Base-by-base conservation (phyloP, 2,113 vertebrate species). In the Pteruthius melanotis region DNA sequence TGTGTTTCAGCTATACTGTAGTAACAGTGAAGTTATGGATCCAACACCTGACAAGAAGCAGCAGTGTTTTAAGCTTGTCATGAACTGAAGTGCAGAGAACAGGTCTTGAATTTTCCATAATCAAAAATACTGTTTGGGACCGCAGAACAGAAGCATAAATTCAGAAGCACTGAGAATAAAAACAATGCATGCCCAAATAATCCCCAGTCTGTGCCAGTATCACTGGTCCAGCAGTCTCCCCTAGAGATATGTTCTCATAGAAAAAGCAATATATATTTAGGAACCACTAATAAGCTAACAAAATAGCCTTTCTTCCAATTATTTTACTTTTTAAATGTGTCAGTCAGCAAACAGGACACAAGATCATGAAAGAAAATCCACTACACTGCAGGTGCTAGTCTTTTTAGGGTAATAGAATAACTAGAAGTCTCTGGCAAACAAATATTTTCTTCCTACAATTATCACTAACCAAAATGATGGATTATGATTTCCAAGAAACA, bases 401-500 rank as follows among this genome's bases (percentile, higher is more conserved):
- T 84, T 90, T 75, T 90, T 60, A 84, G 30, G 20, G 8, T 79
- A 87, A 79, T 60, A 52, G 61, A 93, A 83, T 37, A 91, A 76
- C 26, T 26, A 72, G 45, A 93, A 75, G 37, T 71, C 65, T 71
- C 75, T 76, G 65, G 53, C 22, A 84, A 82, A 47, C 5, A 0
- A 80, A 50, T 44, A 76, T 18, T 72, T 93, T 65, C 49, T 76
- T 65, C 42, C 54, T 42, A 31, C 15, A 13, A 39, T 24, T 69
- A 81, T 71, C 75, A 33, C 57, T 50, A 84, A 12, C 33, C 50
- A 71, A 83, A 92, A 86, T 75, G 68, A 95, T 80, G 39, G 39
- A 80, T 71, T 45, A 74, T 59, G 35, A 83, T 85, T 93, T 87
- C 53, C 57, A 87, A 87, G 66, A 87, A 94, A 88, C 44, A 44